Percentiles rank a stretch among this genome's conserved stretches.
Conservation (phyloP, 2,797 vertebrate genomes). For the Arremon aurantiirostris region DNA sequence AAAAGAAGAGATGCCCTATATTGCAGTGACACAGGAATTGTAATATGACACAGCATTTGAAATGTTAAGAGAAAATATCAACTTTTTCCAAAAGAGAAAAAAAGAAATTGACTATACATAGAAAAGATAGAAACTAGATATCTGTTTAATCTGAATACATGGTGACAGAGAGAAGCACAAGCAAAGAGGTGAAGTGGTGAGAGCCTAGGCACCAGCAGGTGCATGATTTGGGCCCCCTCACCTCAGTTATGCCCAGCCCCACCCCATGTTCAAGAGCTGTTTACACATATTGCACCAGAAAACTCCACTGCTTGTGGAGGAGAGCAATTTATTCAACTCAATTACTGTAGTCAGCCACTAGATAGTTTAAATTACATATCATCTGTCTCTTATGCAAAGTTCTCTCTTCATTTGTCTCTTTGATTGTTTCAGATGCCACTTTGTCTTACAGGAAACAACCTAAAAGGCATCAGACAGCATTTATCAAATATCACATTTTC, state of each 20-base stretch:
- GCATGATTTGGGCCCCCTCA: not conserved
- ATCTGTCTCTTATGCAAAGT: not conserved
- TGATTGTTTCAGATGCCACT: not conserved
- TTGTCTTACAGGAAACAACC: not conserved
- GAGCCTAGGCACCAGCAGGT: not conserved
- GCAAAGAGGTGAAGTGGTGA: not conserved
- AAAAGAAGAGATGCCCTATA: not conserved
- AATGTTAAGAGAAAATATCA: not conserved
- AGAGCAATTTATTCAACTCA: slow-evolving; percentile 14
- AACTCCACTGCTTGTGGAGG: not conserved
- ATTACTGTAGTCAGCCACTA: not conserved
- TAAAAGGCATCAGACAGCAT: not conserved
- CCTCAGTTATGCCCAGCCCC: not conserved
- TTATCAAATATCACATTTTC: not conserved
- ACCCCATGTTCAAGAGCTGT: not conserved
- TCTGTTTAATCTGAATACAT: not conserved
- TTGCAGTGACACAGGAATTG: fast-evolving
- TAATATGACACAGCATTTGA: not conserved
- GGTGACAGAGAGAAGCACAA: not conserved
- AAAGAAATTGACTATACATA: not conserved
- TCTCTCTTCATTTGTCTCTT: slow-evolving; percentile 24
- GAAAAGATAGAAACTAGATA: not conserved
- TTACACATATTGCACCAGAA: not conserved
- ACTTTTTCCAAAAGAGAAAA: not conserved
- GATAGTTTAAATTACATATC: slow-evolving; percentile 4